A percentile compares a stretch with the other conserved stretches of the same genome.
phyloP scores from a whole-genome alignment of 1,140 invertebrate genomes.

The Diachasmimorpha longicaudata region DNA sequence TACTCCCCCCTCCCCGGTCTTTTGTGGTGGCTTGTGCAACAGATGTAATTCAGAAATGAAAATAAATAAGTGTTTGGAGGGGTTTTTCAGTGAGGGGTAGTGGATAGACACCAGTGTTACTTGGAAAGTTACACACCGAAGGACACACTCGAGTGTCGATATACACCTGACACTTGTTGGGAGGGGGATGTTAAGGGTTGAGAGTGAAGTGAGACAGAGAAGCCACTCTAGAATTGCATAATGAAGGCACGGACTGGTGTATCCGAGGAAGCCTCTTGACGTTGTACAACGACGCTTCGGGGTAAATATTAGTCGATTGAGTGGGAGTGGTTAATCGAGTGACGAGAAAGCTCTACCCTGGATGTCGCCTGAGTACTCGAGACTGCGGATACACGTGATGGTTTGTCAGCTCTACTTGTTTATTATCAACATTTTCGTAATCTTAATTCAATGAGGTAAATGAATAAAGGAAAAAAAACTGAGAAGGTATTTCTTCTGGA shows the following conservation, averaged over 20 bases:
- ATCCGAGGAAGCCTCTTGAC: slow-evolving; percentile 24
- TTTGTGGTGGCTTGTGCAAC: not conserved
- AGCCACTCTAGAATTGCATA: slow-evolving; percentile 28
- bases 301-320: slow-evolving; percentile 32
- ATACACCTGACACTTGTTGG: slow-evolving; percentile 17
- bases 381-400: not conserved
- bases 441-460: not conserved
- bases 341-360: slow-evolving; percentile 15
- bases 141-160: not conserved
- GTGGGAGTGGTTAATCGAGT: slow-evolving; percentile 26
- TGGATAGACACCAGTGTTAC: not conserved
- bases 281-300: slow-evolving; percentile 13
- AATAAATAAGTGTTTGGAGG: not conserved
- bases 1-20: not conserved
- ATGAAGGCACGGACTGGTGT: slow-evolving; percentile 24
- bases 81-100: not conserved
- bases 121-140: not conserved
- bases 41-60: not conserved
- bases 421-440: not conserved
- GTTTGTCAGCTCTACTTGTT: not conserved
- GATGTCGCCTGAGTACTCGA: slow-evolving; percentile 5
- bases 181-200: not conserved
- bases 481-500: too few relatives aligned
- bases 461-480: too few relatives aligned
- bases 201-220: slow-evolving; percentile 10